Conservation (phyloP, 2,113 vertebrate species). For the Chloropsis hardwickii region DNA sequence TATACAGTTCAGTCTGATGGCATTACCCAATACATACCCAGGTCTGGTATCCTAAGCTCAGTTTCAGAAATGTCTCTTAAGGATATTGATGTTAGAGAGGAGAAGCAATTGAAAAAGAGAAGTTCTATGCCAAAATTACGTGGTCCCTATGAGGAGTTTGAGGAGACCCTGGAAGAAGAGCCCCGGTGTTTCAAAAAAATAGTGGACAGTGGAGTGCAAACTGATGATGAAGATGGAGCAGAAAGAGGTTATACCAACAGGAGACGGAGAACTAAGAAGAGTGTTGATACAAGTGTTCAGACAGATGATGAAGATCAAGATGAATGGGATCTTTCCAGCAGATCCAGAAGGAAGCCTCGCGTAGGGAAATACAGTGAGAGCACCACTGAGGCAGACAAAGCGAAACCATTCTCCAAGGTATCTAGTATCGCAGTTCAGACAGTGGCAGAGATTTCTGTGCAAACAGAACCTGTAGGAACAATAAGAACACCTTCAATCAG, state of each 20-base stretch:
- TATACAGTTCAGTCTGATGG: constrained; percentile 80
- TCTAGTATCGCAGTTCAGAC: constrained; percentile 96
- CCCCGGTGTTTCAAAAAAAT: constrained; percentile 82
- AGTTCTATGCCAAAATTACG: constrained; percentile 74
- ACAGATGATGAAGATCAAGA: constrained; percentile 98
- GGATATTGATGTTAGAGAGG: constrained; percentile 79
- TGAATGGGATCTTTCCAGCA: constrained; percentile 89
- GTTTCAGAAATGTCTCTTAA: constrained; percentile 82
- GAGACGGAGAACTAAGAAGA: constrained; percentile 85
- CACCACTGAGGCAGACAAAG: constrained; percentile 73
- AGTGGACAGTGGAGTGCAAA: constrained; percentile 91
- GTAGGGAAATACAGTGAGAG: constrained; percentile 82
- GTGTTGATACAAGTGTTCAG: constrained; percentile 90
- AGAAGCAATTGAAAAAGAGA: constrained; percentile 79
- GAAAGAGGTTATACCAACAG: constrained; percentile 84
- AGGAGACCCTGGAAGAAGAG: constrained; percentile 71
- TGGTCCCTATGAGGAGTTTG: constrained; percentile 79
- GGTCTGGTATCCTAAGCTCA: constrained; percentile 74
- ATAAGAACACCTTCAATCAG: constrained; percentile 86
- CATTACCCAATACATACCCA: constrained; percentile 77
- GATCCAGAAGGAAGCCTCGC: constrained; percentile 85
- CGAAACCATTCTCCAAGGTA: constrained; percentile 85
- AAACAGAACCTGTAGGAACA: constrained; percentile 92
- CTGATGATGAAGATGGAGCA: constrained; percentile 93
- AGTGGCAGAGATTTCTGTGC: constrained; percentile 96